Base-by-base conservation (phyloP, 2,797 vertebrate species). In the Aratinga solstitialis region DNA sequence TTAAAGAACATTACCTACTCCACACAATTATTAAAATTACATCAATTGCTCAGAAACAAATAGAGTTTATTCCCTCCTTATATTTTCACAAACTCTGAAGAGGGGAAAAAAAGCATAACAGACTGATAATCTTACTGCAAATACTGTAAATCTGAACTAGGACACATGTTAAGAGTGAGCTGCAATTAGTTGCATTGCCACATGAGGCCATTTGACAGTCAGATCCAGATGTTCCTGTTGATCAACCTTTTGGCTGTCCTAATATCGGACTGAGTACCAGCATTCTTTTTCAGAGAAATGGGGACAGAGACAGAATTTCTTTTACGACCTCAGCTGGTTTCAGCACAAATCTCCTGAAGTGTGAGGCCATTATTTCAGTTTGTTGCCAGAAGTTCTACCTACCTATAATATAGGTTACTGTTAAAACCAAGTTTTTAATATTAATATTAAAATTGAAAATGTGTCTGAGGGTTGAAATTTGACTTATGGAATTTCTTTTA, bases 141-240 rank as follows among this genome's bases (percentile, higher is more conserved):
- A 79, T 11, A 36, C 38, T 48, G 29, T 69, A 74, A 87, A 72
- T 29, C 53, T 63, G 53, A 84, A 71, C 36, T 53, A 42, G 53
- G 73, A 72, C 47, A 72, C 15, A 80, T 7, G 10, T 24, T 69
- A 66, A 75, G 67, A 73, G 19, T 2, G 10, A 76, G 43, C n/a
- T 89, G 47, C 51, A 77, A 89, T 81, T 81, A 91, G 73, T 24
- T 56, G 38, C 40, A 79, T 38, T 85, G 73, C 65, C 69, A 86
- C 82, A 74, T 26, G 13, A 19, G 42, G 43, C 56, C 51, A 90
- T 47, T 50, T 78, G 83, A 77, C 68, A 83, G 78, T 29, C 9
- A 7, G 75, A 84, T 72, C 76, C 91, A 93, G 82, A 88, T 72
- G 90, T 77, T 94, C 87, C 85, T 69, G 77, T 53, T 76, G 74